Evolutionary conservation across 1,140 invertebrate species (phyloP), one percentile per base, ranked within the genome.

Genomic region (Manduca sexta): DNA sequence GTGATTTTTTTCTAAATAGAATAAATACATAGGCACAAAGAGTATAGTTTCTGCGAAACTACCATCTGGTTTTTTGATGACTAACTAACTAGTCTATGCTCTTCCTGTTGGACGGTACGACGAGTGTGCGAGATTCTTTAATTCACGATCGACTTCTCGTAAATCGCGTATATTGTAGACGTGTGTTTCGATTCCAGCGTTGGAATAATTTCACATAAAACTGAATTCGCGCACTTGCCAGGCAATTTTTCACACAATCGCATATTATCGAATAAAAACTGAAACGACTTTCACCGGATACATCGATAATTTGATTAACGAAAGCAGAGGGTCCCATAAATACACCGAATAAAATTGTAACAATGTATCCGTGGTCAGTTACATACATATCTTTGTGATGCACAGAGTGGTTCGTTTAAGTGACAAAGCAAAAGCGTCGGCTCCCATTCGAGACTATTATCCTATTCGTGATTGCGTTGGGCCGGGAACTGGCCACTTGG

Each of bases 371-470:
- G 72, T 81, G 72, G 67, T 78, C 70, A 78, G 65, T 73, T 66
- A 69, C 54, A 73, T 75, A 69, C 70, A 49, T 52, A 75, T 63
- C 62, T 63, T 60, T 79, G 73, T 79, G 72, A 76, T 74, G 72
- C 69, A 68, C 70, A 64, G 26, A 73, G 71, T 74, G 70, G 71
- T 67, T 74, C 66, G 70, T 72, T 79, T 80, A 81, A 81, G 81
- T 83, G 79, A 83, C 76, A 80, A 80, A 79, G 74, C 74, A 70
- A 73, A 77, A 74, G 72, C 72, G 74, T 77, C 60, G 65, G 68
- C 71, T 80, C 74, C 74, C 70, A 72, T 75, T 75, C 69, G 62
- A 67, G 69, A 73, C 73, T 78, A 84, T 84, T 84, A 84, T 84
- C 81, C 77, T 72, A 80, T 74, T 79, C 72, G 78, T 69, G 72